Evolutionary conservation across 2,797 vertebrate species (phyloP).

Genomic region (Spinibarbus caldwelli): DNA sequence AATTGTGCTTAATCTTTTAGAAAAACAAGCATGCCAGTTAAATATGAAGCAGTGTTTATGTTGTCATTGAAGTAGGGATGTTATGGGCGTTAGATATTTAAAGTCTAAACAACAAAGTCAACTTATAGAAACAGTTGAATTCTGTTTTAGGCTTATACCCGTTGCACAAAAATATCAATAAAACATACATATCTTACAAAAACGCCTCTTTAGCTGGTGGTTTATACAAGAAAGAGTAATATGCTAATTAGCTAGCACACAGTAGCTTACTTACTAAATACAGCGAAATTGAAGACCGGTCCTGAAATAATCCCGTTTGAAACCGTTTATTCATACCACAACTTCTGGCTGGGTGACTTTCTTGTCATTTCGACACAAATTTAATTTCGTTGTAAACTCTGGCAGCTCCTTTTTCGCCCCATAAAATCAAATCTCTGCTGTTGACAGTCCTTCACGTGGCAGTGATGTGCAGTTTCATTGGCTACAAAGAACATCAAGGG

Average conservation of each 20-base stretch:
- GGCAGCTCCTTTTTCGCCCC: slow-evolving; percentile 1
- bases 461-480: slow-evolving; percentile 37
- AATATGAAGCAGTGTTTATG: not conserved
- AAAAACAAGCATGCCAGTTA: not conserved
- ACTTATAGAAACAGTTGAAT: not conserved
- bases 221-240: not conserved
- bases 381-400: slow-evolving; percentile 41
- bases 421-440: slow-evolving; percentile 33
- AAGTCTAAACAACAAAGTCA: slow-evolving; percentile 12
- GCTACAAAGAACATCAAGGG: not conserved
- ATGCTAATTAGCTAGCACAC: slow-evolving; percentile 39
- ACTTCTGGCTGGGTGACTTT: too few relatives aligned
- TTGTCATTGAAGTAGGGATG: not conserved
- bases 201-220: not conserved
- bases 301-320: not conserved
- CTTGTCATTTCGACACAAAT: not conserved
- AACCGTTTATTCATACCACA: not conserved
- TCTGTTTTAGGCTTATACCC: not conserved
- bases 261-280: slow-evolving; percentile 24
- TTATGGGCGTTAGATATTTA: not conserved
- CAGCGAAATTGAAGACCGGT: not conserved
- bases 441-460: not conserved
- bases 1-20: not conserved
- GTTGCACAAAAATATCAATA: not conserved
- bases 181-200: not conserved